Evolutionary conservation across 2,113 vertebrate genomes (phyloP), one percentile per base, ranked within the genome.

Genomic region (Apus apus): DNA sequence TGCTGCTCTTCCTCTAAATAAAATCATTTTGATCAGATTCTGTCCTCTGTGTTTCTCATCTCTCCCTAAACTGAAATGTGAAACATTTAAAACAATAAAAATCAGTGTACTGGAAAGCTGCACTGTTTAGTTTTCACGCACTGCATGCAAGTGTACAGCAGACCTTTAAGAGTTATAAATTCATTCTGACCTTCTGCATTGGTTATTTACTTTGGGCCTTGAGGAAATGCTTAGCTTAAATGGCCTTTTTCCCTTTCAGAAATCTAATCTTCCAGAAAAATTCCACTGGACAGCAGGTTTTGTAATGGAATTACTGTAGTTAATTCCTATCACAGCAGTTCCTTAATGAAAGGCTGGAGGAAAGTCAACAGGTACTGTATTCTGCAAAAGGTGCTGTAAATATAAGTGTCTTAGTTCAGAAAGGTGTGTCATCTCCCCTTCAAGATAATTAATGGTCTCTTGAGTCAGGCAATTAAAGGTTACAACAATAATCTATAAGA

Each of bases 191-290:
- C 91, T 96, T 96, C 96, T 94, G 84, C 71, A 86, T 87, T 32
- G 51, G 95, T 95, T 96, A 96, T 94, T 93, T 96, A 94, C 91
- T 92, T 92, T 84, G 93, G 68, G 89, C 67, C 93, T 85, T 89
- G 93, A 57, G 88, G 83, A 95, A 96, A 86, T 62, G 82, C 77
- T 94, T 81, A 94, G 74, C 80, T 93, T 93, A 94, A 91, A 86
- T 97, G 96, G 94, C 83, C 64, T 80, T 94, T 93, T 96, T 95
- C 96, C 93, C 85, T 97, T 96, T 94, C 56, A 90, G 97, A 97
- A 97, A 96, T 97, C 95, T 97, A 97, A 97, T 97, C 97, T 97
- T 97, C 96, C 94, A 97, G 96, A 96, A 96, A 96, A 97, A 96
- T 95, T 97, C 95, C 95, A 90, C 95, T 94, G 95, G 96, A 96